These are phyloP conservation scores for Reticulitermes speratus DNA, from an alignment of 1,140 invertebrate genomes.

Conservation along the genomic window DNA sequence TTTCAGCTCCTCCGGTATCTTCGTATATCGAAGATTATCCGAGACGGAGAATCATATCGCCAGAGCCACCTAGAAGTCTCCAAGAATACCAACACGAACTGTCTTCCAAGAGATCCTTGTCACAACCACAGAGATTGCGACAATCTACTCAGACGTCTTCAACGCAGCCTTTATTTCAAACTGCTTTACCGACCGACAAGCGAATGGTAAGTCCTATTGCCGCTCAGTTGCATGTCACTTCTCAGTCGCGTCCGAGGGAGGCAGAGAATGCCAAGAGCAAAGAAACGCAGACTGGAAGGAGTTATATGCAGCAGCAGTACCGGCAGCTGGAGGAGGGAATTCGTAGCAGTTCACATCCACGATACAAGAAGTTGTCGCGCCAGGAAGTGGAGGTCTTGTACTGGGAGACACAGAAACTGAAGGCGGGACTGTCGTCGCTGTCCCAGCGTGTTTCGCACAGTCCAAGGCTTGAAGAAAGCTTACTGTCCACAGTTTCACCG, in stretches of 20 bases:
- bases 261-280: background rate
- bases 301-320: background rate
- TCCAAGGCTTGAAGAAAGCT: background rate
- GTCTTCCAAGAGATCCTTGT: background rate
- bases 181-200: background rate
- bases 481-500: background rate
- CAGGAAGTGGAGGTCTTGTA: conserved; percentile 26
- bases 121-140: background rate
- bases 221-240: background rate
- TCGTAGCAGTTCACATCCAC: background rate
- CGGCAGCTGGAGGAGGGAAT: background rate
- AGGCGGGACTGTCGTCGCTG: background rate
- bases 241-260: background rate
- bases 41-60: background rate
- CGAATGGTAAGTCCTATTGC: background rate
- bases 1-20: conserved; percentile 25
- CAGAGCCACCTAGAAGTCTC: background rate
- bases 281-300: conserved; percentile 19
- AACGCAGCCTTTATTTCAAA: background rate
- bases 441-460: background rate
- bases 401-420: background rate
- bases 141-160: background rate
- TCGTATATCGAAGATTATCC: conserved; percentile 16
- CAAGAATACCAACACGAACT: background rate
- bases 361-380: background rate